A percentile compares a stretch with the other conserved stretches of the same genome.
Conservation (phyloP, 2,888 invertebrate genomes). For the Syritta pipiens region DNA sequence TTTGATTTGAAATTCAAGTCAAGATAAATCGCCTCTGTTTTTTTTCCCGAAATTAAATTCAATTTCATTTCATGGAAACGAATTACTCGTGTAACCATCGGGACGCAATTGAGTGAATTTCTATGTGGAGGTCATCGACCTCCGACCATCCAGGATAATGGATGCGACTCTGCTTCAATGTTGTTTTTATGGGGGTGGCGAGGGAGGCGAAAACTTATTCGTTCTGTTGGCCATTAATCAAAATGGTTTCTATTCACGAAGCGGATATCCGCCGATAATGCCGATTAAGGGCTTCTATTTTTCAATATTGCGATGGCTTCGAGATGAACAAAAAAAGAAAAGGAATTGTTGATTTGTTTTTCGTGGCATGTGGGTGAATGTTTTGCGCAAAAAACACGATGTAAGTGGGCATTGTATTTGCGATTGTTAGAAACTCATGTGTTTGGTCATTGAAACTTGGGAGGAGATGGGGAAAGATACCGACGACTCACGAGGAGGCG, state of each 20-base stretch:
- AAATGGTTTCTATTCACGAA: not conserved
- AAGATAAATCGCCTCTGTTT: too few relatives aligned
- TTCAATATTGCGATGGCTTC: too few relatives aligned
- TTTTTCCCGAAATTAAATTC: slow-evolving; percentile 12
- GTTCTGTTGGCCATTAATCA: slow-evolving; percentile 4
- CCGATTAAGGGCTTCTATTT: slow-evolving; percentile 8
- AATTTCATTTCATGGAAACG: slow-evolving; percentile 3
- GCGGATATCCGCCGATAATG: slow-evolving; percentile 11
- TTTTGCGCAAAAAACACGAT: too few relatives aligned
- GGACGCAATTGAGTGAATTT: not conserved
- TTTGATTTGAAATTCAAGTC: too few relatives aligned
- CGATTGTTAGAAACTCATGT: too few relatives aligned
- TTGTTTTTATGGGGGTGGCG: not conserved
- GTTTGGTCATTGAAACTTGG: too few relatives aligned
- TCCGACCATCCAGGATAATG: not conserved
- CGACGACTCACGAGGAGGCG: too few relatives aligned
- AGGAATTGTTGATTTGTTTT: too few relatives aligned
- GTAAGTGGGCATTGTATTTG: too few relatives aligned
- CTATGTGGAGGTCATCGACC: not conserved
- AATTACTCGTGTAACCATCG: slow-evolving; percentile 9
- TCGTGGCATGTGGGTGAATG: too few relatives aligned
- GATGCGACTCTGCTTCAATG: not conserved
- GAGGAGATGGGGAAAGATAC: too few relatives aligned
- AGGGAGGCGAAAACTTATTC: not conserved
- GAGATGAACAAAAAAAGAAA: too few relatives aligned